Evolutionary conservation across 2,888 invertebrate species (phyloP), one percentile per base, ranked within the genome.

Genomic region (Pseudolycoriella hygida): DNA sequence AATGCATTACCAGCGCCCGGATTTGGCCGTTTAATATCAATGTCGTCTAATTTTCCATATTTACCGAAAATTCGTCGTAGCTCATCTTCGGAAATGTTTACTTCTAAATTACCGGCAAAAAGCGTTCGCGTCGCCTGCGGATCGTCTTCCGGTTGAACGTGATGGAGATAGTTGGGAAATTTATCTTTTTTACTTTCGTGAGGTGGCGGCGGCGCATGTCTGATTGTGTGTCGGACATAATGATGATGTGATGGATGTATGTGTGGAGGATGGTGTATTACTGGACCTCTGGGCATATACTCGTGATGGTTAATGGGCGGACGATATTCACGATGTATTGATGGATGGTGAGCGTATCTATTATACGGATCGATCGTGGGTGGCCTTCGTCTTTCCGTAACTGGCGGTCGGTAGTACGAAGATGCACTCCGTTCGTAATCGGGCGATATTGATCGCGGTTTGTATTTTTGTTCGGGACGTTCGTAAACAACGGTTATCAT

Each of bases 1-100:
- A 93, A 96, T 0, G 94, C 94, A 70, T 96, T 96, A 10, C 94
- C 94, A n/a, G 93, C 92, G 2, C 93, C 94, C 0, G 92, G 92
- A 1, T 89, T 86, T 1, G 96, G 96, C 25, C 94, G 72, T 60
- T 98, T 98, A 44, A 98, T 96, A 59, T 98, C 97, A 58, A 98
- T 90, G 57, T 97, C 97, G 61, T 98, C 97, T 15, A 98, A 89
- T 50, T 85, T 78, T 37, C 98, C 98, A 65, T 90, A 98, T 49
- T 89, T 78, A 31, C 90, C 89, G 68, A 98, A 98, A 50, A 96
- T 92, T 47, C 92, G 74, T 11, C 90, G 72, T 14, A 96, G 67
- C 58, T 94, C 94, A 53, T 89, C 89, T 61, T 96, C 94, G 2
- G 88, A 84, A 53, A 97, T 96, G 57, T 93, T 90, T 14, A 93